phyloP scores from a whole-genome alignment of 1,140 invertebrate species.

The Bathynomus jamesi region DNA sequence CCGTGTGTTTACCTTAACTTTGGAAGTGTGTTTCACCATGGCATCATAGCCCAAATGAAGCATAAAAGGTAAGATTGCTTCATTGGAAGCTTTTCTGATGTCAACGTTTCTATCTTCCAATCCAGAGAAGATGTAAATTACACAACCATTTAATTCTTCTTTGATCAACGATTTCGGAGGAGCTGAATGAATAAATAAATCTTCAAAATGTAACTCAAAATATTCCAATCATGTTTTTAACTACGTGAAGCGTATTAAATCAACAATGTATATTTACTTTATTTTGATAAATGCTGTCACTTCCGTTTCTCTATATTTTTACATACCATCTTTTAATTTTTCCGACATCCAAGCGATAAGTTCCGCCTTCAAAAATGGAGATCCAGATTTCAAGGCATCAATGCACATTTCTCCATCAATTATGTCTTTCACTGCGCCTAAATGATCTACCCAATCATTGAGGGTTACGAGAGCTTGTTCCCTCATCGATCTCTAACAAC shows the following conservation, averaged over 20 bases:
- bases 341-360: conserved; percentile 76
- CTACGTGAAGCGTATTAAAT: too few species aligned
- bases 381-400: conserved; percentile 74
- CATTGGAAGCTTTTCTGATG: conserved; percentile 79
- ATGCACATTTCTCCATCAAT: conserved; percentile 82
- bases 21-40: conserved; percentile 68
- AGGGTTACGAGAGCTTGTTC: conserved; percentile 67
- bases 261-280: too few species aligned
- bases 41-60: conserved; percentile 78
- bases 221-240: too few species aligned
- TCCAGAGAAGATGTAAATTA: conserved; percentile 71
- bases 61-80: conserved; percentile 85
- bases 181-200: conserved; percentile 13
- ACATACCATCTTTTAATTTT: conserved; percentile 65
- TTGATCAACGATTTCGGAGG: conserved; percentile 43
- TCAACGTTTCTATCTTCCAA: conserved; percentile 85
- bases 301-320: too few species aligned
- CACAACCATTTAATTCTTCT: conserved; percentile 68
- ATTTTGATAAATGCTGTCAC: too few species aligned
- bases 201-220: too few species aligned
- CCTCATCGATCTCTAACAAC: conserved; percentile 62
- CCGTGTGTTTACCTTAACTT: conserved; percentile 59
- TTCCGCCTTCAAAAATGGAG: conserved; percentile 69
- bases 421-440: conserved; percentile 61
- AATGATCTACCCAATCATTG: conserved; percentile 69